Conservation (phyloP, 2,797 vertebrate species). For the Neopelma chrysocephalum region DNA sequence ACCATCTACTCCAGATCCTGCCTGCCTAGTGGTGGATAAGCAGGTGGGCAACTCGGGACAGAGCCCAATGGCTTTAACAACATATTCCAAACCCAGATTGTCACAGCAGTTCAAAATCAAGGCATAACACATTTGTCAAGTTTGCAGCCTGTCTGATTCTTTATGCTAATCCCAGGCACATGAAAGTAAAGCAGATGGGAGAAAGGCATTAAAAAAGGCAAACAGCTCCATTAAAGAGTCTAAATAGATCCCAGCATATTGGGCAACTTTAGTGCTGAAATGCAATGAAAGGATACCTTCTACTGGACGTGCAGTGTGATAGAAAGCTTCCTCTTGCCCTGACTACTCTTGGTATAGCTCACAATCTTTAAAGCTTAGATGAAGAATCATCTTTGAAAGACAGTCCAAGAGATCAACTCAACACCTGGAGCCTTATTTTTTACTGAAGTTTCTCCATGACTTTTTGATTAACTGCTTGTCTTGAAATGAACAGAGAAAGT, state of each 20-base stretch:
- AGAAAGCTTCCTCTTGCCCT: neutral
- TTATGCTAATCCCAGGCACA: slow-evolving; percentile 77
- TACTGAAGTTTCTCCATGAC: slow-evolving; percentile 22
- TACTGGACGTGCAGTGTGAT: neutral
- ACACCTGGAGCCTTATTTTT: neutral
- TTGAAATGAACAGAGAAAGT: slow-evolving; percentile 67
- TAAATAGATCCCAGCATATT: slow-evolving; percentile 50
- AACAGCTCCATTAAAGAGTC: slow-evolving; percentile 41
- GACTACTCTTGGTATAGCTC: neutral
- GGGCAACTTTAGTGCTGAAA: slow-evolving; percentile 51
- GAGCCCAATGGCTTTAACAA: neutral
- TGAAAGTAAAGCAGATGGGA: slow-evolving; percentile 77
- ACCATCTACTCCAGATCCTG: neutral
- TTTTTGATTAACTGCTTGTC: slow-evolving; percentile 49
- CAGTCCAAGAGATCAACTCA: neutral
- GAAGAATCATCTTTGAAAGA: slow-evolving; percentile 15
- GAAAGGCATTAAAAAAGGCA: slow-evolving; percentile 63
- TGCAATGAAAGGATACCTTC: neutral
- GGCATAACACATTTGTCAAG: slow-evolving; percentile 71
- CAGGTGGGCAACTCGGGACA: slow-evolving; percentile 28
- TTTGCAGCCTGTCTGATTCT: slow-evolving; percentile 73
- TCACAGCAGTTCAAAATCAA: slow-evolving; percentile 55
- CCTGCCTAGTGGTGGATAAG: neutral
- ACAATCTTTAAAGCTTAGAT: neutral
- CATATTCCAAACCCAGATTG: slow-evolving; percentile 31